Evolutionary conservation across 2,888 invertebrate genomes (phyloP), one percentile per base, ranked within the genome.

Genomic region (Trissolcus japonicus): DNA sequence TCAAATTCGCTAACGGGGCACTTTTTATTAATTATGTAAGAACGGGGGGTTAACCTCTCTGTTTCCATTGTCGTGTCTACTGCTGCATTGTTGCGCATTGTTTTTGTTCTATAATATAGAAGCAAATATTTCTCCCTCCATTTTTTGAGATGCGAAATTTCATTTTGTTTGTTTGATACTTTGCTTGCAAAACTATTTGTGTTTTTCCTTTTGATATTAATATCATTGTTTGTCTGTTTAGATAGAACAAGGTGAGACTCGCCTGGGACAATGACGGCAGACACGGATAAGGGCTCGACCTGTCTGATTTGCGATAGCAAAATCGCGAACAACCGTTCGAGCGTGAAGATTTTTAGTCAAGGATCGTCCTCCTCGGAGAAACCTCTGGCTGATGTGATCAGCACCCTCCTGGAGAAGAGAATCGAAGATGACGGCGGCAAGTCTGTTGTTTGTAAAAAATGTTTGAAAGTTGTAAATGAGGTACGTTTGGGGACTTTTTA

Each of bases 381-480:
- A 73, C 85, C 87, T 11, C 86, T 90, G 13, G 82, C 86, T 17
- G 87, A 89, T 57, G 87, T 90, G 9, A 89, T 92, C 76, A 88
- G 89, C 57, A 85, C 89, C 55, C 86, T 92, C 14, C 83, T 92
- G 21, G 90, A 91, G 56, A 89, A 86, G 66, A 89, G 91, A 1
- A 81, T 94, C 0, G 88, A 87, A 6, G 90, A 92, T 80, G 90
- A 91, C 1, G 88, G 86, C 46, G 90, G 90, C 0, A 92, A 93
- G 74, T 91, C 92, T 0, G 89, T 92, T 16, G 84, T 95, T 2
- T 95, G 95, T 86, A 93, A 92, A 84, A 94, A 93, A 81, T 95
- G 95, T 85, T 91, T 93, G 57, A 89, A 91, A 17, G 53, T 57
- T 48, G 50, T 74, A 4, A 74, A 74, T 25, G 74, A 74, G 74